Percentiles rank a stretch among this genome's conserved stretches.
phyloP scores from a whole-genome alignment of 1,140 invertebrate genomes.

The Orchestia grillus region DNA sequence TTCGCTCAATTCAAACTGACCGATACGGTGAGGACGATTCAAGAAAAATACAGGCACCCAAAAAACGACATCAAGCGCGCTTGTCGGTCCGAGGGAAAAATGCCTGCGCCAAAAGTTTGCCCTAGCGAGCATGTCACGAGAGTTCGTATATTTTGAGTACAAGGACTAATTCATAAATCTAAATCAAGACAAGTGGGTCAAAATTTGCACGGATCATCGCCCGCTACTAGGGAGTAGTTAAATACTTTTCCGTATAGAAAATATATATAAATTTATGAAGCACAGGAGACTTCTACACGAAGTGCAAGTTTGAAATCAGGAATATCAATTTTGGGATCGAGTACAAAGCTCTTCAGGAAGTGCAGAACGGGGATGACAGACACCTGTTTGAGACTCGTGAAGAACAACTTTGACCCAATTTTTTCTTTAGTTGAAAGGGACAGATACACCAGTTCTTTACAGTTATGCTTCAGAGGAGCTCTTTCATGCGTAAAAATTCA shows the following conservation, averaged over 20 bases:
- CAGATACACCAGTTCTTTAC: too few relatives aligned
- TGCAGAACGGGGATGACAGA: not conserved
- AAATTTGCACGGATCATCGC: too few relatives aligned
- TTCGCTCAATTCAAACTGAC: not conserved
- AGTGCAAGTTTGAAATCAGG: not conserved
- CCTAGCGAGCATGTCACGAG: not conserved
- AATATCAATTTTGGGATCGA: not conserved
- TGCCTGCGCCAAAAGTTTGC: not conserved
- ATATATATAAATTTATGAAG: not conserved
- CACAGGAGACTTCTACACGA: not conserved
- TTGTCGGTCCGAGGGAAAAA: not conserved
- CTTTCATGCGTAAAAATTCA: too few relatives aligned
- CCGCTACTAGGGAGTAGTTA: not conserved
- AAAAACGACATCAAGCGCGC: not conserved
- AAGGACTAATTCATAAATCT: not conserved
- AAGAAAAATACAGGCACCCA: not conserved
- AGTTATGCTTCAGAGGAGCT: too few relatives aligned
- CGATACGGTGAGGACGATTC: not conserved
- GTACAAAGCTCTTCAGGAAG: not conserved
- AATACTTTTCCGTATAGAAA: not conserved
- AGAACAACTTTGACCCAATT: too few relatives aligned
- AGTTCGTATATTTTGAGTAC: not conserved
- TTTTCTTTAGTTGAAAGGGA: too few relatives aligned
- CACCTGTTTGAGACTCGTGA: too few relatives aligned
- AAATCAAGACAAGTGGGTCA: not conserved